Evolutionary conservation across 2,888 invertebrate species (phyloP), one percentile per base, ranked within the genome.

Genomic region (Sphaerophoria taeniata): DNA sequence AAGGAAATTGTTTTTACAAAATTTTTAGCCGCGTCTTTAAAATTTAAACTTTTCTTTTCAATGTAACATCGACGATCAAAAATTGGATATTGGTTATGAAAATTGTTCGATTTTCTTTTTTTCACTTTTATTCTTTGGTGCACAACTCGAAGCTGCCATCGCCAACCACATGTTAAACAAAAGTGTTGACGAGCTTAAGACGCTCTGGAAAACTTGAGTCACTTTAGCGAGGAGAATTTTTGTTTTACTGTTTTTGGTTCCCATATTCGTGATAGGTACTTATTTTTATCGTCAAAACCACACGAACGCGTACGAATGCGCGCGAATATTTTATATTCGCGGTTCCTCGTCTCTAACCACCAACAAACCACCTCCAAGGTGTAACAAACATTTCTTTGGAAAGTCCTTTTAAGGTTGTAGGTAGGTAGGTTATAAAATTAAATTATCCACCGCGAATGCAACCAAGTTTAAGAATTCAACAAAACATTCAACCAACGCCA

Each of bases 251-350:
- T 63, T 24, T 31, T 55, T 60, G 55, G 33, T 39, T 67, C 36
- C 33, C n/a, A 12, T 24, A 24, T 67, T 39, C n/a, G n/a, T 67
- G 43, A 24, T 24, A 24, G 45, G 1, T 43, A 51, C 16, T 65
- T 36, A 24, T 51, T 67, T 53, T 53, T 65, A 65, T 74, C 73
- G 45, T 56, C 78, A 84, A 84, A 56, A 72, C 60, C 75, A 71
- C 45, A 58, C 34, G 75, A 72, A 56, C 71, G 45, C 53, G 67
- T 75, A 56, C 67, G 67, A 60, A 65, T 75, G 84, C 77, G 84
- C 74, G 75, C 71, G 80, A 75, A 84, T 75, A 80, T 72, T 67
- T 72, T 31, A 51, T 58, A 72, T 80, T 84, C 67, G 71, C 75
- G 55, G 36, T 39, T 14, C 65, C 49, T 43, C 43, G 65, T 67